Base-by-base conservation (phyloP, 2,797 vertebrate genomes). In the Uromys caudimaculatus region DNA sequence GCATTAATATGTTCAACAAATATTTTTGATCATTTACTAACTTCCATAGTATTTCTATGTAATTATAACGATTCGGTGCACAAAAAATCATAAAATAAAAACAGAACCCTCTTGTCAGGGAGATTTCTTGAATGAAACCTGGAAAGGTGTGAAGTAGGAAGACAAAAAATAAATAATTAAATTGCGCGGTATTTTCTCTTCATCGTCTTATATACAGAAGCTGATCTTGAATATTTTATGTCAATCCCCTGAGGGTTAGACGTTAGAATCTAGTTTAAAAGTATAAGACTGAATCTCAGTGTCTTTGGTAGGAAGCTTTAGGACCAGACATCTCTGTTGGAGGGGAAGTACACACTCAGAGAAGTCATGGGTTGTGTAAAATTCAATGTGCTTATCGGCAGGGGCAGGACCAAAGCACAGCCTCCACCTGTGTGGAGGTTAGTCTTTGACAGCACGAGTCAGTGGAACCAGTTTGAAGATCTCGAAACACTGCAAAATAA, bases 171-270 rank as follows among this genome's bases (percentile, higher is more conserved):
- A 76, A 67, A 62, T 64, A 67, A n/a, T 47, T 44, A 89, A 67
- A n/a, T 88, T 62, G 44, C 79, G 32, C 69, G 41, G n/a, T 10
- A 41, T 54, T 81, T 75, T 2, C 94, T 93, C 50, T 62, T 71
- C n/a, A 78, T 78, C 1, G 44, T 35, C 78, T 56, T 77, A 1
- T 79, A 86, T 17, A 32, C 86, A 58, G 76, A 94, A 76, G 62
- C 87, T 94, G 69, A 47, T 32, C 71, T 89, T 73, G 44, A 95
- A 3, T 79, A 56, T 87, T 89, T 87, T 76, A 75, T 95, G 67
- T 54, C 44, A 86, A 41, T 79, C 50, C 69, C 52, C 38, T 83
- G 38, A 13, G 47, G 93, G 77, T 91, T 71, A 81, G 91, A n/a
- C 44, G 52, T 94, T 76, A 94, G 83, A 89, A 89, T 67, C 10